Base-by-base conservation (phyloP, 2,113 vertebrate genomes). In the Cinclus mexicanus region DNA sequence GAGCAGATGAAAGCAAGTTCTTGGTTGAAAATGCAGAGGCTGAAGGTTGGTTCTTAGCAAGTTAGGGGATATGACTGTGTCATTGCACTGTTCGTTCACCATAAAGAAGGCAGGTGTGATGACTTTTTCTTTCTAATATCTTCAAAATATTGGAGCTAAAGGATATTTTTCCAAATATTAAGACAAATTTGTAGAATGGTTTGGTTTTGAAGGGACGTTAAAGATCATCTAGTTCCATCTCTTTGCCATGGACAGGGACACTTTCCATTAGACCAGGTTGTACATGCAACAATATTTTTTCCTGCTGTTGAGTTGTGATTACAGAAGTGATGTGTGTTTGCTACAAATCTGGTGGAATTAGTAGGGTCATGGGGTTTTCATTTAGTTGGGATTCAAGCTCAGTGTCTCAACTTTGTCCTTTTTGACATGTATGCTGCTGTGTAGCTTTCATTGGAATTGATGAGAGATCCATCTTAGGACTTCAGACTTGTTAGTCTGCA, bases 1-100 rank as follows among this genome's bases (percentile, higher is more conserved):
- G 86, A 90, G 99, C 98, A 15, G 96, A 98, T 11, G 99, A 99
- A 96, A 98, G 63, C 68, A 97, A 88, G 41, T 99, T 98, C 96
- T 96, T 99, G 60, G 97, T 99, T 80, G 98, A 99, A 85, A 98
- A 98, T 72, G 87, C 97, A 14, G 57, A 84, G 19, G 95, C 97
- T 87, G 96, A 98, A 98, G 99, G 99, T 99, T 93, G 88, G 95
- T 95, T 55, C 13, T 83, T 84, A 69, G 74, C 89, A 31, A 83
- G 26, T 65, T 78, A 11, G 29, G 29, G 14, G 42, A 11, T 63
- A 11, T 21, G 29, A 4, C 15, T 89, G 6, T 82, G 33, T 59
- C 19, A 14, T 31, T 83, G 16, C 65, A 33, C 21, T 79, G 52
- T 61, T 88, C 2, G 5, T 71, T 80, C 28, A 41, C 0, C 0